Percentiles rank a stretch among this genome's conserved stretches.
Evolutionary conservation across 2,888 invertebrate genomes (phyloP).

Genomic region (Parthenolecanium corni): DNA sequence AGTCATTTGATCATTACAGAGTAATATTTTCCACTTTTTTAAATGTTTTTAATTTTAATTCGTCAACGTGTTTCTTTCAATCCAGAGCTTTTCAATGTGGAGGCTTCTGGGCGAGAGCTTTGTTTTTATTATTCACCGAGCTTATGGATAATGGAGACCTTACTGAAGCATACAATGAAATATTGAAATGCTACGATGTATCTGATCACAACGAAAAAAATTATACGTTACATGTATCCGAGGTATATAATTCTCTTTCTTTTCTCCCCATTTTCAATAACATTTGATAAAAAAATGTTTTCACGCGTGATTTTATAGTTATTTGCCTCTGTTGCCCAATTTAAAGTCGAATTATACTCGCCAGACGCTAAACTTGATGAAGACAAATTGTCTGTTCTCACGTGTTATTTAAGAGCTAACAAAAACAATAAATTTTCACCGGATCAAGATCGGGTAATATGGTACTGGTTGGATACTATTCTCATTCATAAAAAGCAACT

Average conservation of each 20-base stretch:
- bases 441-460: conserved; percentile 23
- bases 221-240: conserved; percentile 11
- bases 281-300: neutral
- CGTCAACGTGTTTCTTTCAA: too few relatives aligned
- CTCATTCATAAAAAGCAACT: conserved; percentile 24
- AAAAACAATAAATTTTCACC: conserved; percentile 9
- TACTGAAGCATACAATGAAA: conserved; percentile 17
- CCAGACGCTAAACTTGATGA: conserved; percentile 20
- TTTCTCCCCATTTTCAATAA: neutral
- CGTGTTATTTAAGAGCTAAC: conserved; percentile 13
- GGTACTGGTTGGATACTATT: conserved; percentile 25
- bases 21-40: too few relatives aligned
- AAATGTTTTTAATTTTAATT: too few relatives aligned
- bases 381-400: conserved; percentile 14
- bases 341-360: conserved; percentile 14
- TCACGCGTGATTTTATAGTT: neutral
- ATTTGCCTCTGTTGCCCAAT: conserved; percentile 8
- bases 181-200: conserved; percentile 21
- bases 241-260: neutral
- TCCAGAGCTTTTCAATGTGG: conserved; percentile 18
- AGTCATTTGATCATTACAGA: too few relatives aligned
- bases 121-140: conserved; percentile 11
- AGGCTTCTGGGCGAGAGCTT: conserved; percentile 19
- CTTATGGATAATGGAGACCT: conserved; percentile 10
- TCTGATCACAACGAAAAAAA: conserved; percentile 12